Conservation (phyloP, 2,888 invertebrate genomes). For the Venusia cambrica region DNA sequence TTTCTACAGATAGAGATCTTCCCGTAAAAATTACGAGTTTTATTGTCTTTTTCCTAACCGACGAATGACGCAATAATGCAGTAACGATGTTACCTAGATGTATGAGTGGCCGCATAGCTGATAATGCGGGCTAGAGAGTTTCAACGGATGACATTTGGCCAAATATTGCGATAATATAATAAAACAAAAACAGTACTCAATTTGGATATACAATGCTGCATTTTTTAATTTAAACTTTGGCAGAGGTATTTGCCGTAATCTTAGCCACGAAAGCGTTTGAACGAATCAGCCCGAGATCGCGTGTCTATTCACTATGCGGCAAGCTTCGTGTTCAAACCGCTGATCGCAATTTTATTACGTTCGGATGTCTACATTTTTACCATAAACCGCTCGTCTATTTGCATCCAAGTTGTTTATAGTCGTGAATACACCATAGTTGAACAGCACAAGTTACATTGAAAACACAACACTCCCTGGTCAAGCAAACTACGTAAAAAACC, state of each 20-base stretch:
- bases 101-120: constrained; percentile 1
- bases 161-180: too few species aligned
- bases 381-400: constrained; percentile 6
- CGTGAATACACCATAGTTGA: constrained; percentile 16
- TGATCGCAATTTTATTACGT: constrained; percentile 9
- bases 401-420: constrained; percentile 12
- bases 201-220: background rate
- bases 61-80: too few species aligned
- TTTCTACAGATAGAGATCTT: too few species aligned
- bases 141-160: constrained; percentile 18
- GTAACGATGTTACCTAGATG: background rate
- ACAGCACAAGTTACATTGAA: constrained; percentile 7
- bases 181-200: too few species aligned
- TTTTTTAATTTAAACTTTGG: constrained; percentile 3
- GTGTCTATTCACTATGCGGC: constrained; percentile 10
- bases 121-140: constrained; percentile 11
- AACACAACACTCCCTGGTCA: constrained; percentile 18
- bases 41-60: too few species aligned
- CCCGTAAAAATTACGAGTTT: too few species aligned
- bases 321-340: constrained; percentile 10
- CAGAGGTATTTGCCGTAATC: background rate
- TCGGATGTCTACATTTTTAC: constrained; percentile 3
- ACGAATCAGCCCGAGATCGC: constrained; percentile 11
- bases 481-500: constrained; percentile 25
- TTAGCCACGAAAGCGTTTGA: constrained; percentile 1